Evolutionary conservation across 2,888 invertebrate genomes (phyloP).

Genomic region (Eurytoma adleriae): DNA sequence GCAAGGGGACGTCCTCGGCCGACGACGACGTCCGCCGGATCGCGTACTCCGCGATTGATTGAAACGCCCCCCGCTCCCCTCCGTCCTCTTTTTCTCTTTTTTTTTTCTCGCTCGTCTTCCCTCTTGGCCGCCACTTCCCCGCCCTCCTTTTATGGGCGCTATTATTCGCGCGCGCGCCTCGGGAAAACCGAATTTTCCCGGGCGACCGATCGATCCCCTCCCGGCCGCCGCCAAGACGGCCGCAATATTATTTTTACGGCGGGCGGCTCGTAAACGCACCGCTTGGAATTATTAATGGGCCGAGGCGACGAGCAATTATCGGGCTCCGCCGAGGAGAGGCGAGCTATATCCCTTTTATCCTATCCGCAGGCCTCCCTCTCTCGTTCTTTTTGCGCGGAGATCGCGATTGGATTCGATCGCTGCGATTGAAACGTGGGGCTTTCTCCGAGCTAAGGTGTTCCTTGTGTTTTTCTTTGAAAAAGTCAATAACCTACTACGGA

Average conservation of each 20-base stretch:
- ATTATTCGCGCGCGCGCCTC: not conserved
- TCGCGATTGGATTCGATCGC: too few species aligned
- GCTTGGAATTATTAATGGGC: not conserved
- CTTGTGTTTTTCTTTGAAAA: too few species aligned
- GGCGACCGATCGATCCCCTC: not conserved
- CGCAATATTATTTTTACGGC: not conserved
- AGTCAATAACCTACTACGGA: too few species aligned
- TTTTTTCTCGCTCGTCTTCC: not conserved
- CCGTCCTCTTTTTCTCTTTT: not conserved
- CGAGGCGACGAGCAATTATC: not conserved
- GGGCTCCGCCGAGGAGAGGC: not conserved
- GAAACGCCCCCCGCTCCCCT: not conserved
- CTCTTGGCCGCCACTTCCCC: not conserved
- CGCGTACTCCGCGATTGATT: slow-evolving; percentile 7
- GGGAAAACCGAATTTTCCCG: not conserved
- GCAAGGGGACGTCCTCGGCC: slow-evolving; percentile 11
- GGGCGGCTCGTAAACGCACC: not conserved
- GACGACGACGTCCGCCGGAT: not conserved
- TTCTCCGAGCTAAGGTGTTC: too few species aligned
- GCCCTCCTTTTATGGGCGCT: not conserved
- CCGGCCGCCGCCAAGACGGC: not conserved
- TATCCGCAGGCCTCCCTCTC: too few species aligned
- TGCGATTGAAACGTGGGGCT: too few species aligned
- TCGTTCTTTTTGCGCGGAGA: too few species aligned
- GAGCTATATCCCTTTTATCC: too few species aligned